These are phyloP conservation scores for Tubulanus polymorphus DNA, from an alignment of 2,888 invertebrate genomes.

Conservation along the genomic window DNA sequence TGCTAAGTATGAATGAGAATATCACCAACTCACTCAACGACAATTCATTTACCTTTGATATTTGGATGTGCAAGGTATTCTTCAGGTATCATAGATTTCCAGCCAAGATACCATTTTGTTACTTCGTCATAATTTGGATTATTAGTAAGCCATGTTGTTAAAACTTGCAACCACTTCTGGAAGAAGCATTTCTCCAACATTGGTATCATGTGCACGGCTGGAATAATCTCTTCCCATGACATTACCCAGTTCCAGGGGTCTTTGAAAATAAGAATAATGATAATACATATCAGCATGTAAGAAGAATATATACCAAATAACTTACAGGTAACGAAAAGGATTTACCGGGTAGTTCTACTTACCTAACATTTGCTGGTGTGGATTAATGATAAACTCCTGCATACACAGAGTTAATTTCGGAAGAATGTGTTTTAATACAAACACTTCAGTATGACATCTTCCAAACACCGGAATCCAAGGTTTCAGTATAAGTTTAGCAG, in stretches of 20 bases:
- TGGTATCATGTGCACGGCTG: slow-evolving; percentile 70
- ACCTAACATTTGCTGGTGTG: slow-evolving; percentile 49
- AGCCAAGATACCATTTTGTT: slow-evolving; percentile 75
- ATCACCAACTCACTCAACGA: no score
- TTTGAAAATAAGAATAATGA: no score
- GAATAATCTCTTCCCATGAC: slow-evolving; percentile 85
- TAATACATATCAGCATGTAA: no score
- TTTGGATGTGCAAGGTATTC: slow-evolving; percentile 58
- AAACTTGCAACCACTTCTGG: slow-evolving; percentile 64
- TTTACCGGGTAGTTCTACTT: no score
- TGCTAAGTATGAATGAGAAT: no score
- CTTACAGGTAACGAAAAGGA: no score
- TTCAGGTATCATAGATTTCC: slow-evolving; percentile 60
- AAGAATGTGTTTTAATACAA: slow-evolving; percentile 69
- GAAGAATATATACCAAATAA: no score
- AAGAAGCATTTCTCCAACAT: slow-evolving; percentile 85
- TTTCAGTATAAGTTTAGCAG: slow-evolving; percentile 83
- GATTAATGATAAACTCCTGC: slow-evolving; percentile 49
- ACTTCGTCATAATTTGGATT: slow-evolving; percentile 86
- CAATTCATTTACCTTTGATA: slow-evolving; percentile 56
- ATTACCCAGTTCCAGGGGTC: slow-evolving; percentile 94
- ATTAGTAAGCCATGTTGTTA: slow-evolving; percentile 78
- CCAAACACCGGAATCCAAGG: slow-evolving; percentile 84
- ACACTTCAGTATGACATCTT: slow-evolving; percentile 67
- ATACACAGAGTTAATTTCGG: slow-evolving; percentile 50